Base-by-base conservation (phyloP, 35 echinoderm and acorn worm species). In the Amphiura filiformis region DNA sequence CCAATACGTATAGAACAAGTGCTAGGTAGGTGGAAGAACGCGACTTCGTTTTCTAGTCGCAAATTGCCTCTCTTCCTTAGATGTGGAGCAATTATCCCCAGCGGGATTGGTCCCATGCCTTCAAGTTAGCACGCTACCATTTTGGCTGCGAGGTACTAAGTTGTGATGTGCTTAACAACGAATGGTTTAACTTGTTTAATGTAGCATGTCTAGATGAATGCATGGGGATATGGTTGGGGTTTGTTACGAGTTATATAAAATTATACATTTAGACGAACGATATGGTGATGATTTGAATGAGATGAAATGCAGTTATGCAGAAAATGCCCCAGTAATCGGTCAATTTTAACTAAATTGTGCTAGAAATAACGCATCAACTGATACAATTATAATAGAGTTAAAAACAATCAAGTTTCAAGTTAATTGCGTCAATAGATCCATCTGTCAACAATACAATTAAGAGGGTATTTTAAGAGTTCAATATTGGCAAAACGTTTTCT, bases 121-220 rank as follows among this genome's bases (percentile, higher is more conserved):
- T n/a, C 26, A n/a, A 70, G 61, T 70, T 18, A 26, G 28, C 61
- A 70, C 61, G 61, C 61, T 70, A 70, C 61, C 61, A 70, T 70
- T 70, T 70, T 70, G 28, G 61, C 61, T 70, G 26, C 1, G 28
- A 30, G 61, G 28, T 2, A 70, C 7, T 13, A 70, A 30, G 15
- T 70, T 70, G 61, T 70, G 61, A 70, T 70, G 61, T 70, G 28
- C 26, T 70, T 70, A 70, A 70, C 61, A 70, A 70, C 61, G 61
- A 70, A 5, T 70, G 61, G 61, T 70, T 70, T 70, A 30, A 70
- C 61, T 70, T 70, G 61, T 70, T 70, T 70, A 70, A 70, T 70
- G 61, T 70, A 70, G 61, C 61, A 70, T 70, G 28, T 5, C 7
- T 47, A 23, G 61, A 30, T 70, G 61, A 70, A 70, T 70, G 61